Conservation (phyloP, 2,888 invertebrate species). For the Plagodis pulveraria region DNA sequence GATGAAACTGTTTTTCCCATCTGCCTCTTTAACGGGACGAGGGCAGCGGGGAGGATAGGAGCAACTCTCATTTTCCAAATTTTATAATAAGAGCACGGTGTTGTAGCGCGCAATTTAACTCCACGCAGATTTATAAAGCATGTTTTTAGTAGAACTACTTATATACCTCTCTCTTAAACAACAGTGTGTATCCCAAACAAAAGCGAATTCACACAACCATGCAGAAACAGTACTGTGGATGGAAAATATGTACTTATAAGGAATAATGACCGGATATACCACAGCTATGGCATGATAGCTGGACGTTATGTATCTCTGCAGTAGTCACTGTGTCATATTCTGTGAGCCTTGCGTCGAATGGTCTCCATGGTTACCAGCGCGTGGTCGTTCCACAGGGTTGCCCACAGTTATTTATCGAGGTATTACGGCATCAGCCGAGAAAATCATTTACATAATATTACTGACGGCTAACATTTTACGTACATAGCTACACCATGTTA, state of each 20-base stretch:
- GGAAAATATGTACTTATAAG: conserved; percentile 25
- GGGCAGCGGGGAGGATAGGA: too few species aligned
- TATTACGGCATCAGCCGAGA: conserved; percentile 70
- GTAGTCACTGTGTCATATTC: conserved; percentile 12
- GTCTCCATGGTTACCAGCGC: conserved; percentile 62
- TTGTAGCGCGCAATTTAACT: too few species aligned
- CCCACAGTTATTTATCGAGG: conserved; percentile 57
- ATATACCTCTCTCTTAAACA: too few species aligned
- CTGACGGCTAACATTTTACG: conserved; percentile 29
- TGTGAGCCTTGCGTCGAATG: conserved; percentile 29
- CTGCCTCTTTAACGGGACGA: too few species aligned
- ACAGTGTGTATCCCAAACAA: neutral
- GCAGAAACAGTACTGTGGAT: conserved; percentile 6
- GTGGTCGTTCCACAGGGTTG: conserved; percentile 70
- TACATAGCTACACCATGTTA: conserved; percentile 36
- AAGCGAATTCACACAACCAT: conserved; percentile 10
- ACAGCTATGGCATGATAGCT: conserved; percentile 22
- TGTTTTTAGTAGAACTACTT: too few species aligned
- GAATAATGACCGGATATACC: conserved; percentile 35
- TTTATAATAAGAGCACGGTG: too few species aligned
- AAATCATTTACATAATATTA: conserved; percentile 66
- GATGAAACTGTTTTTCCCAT: too few species aligned
- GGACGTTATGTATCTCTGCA: conserved; percentile 6
- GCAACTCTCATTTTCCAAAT: too few species aligned
- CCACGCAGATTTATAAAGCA: too few species aligned